Base-by-base conservation (phyloP, 2,797 vertebrate species). In the Ambastaia sidthimunki region DNA sequence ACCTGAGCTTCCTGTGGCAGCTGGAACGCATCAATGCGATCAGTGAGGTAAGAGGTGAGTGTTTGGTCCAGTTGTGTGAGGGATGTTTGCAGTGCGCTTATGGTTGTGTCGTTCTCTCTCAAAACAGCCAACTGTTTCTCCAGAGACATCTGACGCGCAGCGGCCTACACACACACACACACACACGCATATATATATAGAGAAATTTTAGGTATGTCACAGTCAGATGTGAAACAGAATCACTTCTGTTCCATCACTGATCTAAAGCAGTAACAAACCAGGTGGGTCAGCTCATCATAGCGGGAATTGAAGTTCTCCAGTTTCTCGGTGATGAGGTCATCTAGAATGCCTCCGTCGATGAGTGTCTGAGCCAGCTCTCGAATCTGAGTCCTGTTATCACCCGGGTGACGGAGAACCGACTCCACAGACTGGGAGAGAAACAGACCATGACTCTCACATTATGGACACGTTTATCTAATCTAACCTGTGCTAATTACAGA, bases 381-480 rank as follows among this genome's bases (percentile, higher is more conserved):
- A 89, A 99, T 99, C 90, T 99, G 98, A 0, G 97, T 98, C 81
- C 97, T 93, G 90, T 99, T 99, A 88, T 99, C 98, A n/a, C 94
- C 94, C 0, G 98, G 98, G 86, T 99, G 97, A 23, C 97, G 96
- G 52, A 98, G 91, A 70, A 96, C 95, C 4, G 92, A 94, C 89
- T 99, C 98, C 89, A 99, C 82, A 71, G 90, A 90, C 93, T 95
- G 70, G 19, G 18, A 48, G 25, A 34, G 5, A 41, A n/a, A 3
- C 44, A 18, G n/a, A 71, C 1, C 74, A 78, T 69, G 1, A 2
- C 1, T 23, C 66, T 57, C 41, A 44, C 9, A 10, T 44, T 44
- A 44, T 44, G 41, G 10, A 10, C 41, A 44, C 2, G 10, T 44
- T 44, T 44, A 11, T 1, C 41, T 44, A 10, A 44, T 11, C 41